Evolutionary conservation across 2,797 vertebrate genomes (phyloP).

Genomic region (Phoeniculus purpureus): DNA sequence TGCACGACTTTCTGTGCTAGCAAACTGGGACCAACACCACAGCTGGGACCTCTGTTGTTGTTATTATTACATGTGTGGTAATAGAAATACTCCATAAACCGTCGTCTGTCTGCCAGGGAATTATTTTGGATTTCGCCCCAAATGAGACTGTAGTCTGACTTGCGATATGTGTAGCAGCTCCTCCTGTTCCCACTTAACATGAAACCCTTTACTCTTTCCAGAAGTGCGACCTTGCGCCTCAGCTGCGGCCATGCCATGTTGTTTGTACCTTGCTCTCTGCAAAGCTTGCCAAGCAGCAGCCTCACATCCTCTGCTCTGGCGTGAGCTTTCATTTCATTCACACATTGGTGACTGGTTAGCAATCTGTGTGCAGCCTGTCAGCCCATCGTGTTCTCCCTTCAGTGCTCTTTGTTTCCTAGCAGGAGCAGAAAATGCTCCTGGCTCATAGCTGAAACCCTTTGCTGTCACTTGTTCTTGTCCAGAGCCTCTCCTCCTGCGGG

Average conservation of each 20-base stretch:
- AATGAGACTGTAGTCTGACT: neutral
- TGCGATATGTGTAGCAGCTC: neutral
- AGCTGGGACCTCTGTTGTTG: neutral
- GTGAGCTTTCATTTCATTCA: neutral
- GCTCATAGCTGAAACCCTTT: neutral
- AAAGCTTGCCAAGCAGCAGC: neutral
- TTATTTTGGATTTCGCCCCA: neutral
- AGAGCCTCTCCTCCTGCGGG: neutral
- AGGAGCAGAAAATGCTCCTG: neutral
- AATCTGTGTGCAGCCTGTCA: neutral
- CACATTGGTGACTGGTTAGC: neutral
- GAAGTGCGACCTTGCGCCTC: neutral
- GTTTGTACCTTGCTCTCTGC: neutral
- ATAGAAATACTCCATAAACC: neutral
- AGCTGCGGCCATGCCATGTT: fast-evolving
- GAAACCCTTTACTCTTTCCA: neutral
- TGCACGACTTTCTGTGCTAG: neutral
- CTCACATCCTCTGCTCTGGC: neutral
- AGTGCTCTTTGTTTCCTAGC: neutral
- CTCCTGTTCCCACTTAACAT: neutral
- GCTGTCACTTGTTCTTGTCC: neutral
- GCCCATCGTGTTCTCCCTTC: neutral
- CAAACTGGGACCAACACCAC: neutral
- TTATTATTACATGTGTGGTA: neutral
- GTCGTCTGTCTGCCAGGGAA: neutral